Evolutionary conservation across 2,888 invertebrate genomes (phyloP).

Genomic region (Anoplius nigerrimus): DNA sequence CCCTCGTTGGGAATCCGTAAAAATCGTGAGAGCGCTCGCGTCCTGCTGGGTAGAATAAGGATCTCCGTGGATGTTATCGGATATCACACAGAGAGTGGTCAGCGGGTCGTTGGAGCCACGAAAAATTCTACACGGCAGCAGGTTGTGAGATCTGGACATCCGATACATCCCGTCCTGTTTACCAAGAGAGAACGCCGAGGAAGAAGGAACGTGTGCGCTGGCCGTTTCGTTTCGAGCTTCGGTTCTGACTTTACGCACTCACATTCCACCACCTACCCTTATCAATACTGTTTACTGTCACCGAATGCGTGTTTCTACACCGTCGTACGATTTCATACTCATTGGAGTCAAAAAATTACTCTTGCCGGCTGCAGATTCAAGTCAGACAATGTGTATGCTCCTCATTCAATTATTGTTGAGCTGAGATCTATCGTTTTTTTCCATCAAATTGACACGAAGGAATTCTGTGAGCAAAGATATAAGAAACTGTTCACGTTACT

Average conservation of each 20-base stretch:
- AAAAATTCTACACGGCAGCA: constrained; percentile 55
- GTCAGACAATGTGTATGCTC: too few species aligned
- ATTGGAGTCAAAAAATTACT: too few species aligned
- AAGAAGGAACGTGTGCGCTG: constrained; percentile 14
- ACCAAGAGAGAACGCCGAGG: constrained; percentile 4
- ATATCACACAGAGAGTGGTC: constrained; percentile 56
- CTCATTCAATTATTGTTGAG: too few species aligned
- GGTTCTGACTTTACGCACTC: constrained; percentile 49
- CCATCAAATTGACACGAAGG: too few species aligned
- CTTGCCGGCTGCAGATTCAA: too few species aligned
- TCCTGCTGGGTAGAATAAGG: constrained; percentile 59
- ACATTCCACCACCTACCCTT: constrained; percentile 13
- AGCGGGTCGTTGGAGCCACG: constrained; percentile 46
- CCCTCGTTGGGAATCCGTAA: constrained; percentile 57
- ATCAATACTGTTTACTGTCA: constrained; percentile 34
- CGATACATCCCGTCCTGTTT: constrained; percentile 57
- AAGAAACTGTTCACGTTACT: too few species aligned
- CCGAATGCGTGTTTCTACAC: constrained; percentile 11
- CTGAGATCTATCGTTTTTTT: too few species aligned
- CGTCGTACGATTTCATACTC: too few species aligned
- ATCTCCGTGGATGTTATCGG: constrained; percentile 66
- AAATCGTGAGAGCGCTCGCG: constrained; percentile 41
- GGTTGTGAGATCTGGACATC: constrained; percentile 59
- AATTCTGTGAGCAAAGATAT: too few species aligned
- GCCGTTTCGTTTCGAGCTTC: constrained; percentile 26